Percentiles rank a stretch among this genome's conserved stretches.
These are phyloP conservation scores for Tipula lateralis DNA, from an alignment of 2,888 invertebrate genomes.

Conservation along the genomic window DNA sequence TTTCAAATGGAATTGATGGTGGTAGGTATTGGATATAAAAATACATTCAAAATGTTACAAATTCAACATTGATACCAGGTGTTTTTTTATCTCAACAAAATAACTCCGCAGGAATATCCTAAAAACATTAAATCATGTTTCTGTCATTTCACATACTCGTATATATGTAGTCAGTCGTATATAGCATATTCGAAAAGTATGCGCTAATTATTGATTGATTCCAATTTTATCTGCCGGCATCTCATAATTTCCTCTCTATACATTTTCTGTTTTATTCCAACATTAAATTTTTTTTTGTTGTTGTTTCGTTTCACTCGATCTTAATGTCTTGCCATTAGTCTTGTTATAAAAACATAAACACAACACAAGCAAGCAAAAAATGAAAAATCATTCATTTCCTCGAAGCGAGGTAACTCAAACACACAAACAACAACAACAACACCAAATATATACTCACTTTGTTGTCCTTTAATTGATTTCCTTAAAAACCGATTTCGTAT, in stretches of 20 bases:
- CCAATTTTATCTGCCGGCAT: constrained; percentile 6
- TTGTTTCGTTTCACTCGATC: not conserved
- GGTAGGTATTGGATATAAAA: not conserved
- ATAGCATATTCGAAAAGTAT: too few species aligned
- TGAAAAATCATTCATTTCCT: not conserved
- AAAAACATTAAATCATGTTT: not conserved
- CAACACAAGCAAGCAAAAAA: not conserved
- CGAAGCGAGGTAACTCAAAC: not conserved
- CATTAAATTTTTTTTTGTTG: not conserved
- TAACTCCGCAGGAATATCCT: not conserved
- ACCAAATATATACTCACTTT: not conserved
- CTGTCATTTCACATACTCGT: not conserved
- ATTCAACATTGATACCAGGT: not conserved
- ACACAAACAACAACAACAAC: not conserved
- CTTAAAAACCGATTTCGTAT: not conserved
- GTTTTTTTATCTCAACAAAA: not conserved
- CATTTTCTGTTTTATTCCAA: not conserved
- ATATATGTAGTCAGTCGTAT: too few species aligned
- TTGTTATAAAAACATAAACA: not conserved
- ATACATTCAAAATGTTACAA: not conserved
- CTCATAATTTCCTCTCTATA: not conserved
- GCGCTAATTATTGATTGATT: not conserved
- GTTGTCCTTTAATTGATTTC: constrained; percentile 19
- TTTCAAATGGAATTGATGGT: not conserved
- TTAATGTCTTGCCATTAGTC: not conserved